Evolutionary conservation across 2,888 invertebrate genomes (phyloP).

Genomic region (Leucophenga maculata): DNA sequence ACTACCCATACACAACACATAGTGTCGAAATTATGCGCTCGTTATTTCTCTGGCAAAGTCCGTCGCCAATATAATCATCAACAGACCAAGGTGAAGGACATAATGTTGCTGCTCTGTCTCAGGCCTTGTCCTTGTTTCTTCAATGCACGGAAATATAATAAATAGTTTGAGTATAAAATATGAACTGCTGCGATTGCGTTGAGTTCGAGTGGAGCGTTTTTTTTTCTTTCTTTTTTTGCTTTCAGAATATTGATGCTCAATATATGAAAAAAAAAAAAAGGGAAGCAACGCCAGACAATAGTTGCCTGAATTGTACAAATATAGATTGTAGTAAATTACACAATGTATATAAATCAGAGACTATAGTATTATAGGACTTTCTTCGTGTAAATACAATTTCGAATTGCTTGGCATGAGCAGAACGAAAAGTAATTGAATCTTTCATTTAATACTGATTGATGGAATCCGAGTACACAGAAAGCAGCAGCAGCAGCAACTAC

Average conservation of each 20-base stretch:
- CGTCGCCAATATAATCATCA: too few species aligned
- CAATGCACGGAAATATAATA: background rate
- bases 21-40: background rate
- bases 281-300: background rate
- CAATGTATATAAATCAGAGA: background rate
- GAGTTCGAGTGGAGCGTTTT: too few species aligned
- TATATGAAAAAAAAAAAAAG: background rate
- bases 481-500: too few species aligned
- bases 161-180: conserved; percentile 14
- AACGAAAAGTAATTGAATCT: too few species aligned
- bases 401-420: too few species aligned
- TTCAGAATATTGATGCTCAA: background rate
- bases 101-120: conserved; percentile 10
- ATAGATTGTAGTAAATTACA: background rate
- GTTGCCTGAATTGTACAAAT: too few species aligned
- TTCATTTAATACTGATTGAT: too few species aligned
- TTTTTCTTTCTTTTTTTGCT: too few species aligned
- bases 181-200: background rate
- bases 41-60: background rate
- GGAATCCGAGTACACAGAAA: too few species aligned
- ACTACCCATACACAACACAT: background rate
- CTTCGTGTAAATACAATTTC: too few species aligned
- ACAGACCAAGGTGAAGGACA: conserved; percentile 14
- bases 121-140: conserved; percentile 2
- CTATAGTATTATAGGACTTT: too few species aligned